Base-by-base conservation (phyloP, 2,797 vertebrate species). In the Danio choprae region DNA sequence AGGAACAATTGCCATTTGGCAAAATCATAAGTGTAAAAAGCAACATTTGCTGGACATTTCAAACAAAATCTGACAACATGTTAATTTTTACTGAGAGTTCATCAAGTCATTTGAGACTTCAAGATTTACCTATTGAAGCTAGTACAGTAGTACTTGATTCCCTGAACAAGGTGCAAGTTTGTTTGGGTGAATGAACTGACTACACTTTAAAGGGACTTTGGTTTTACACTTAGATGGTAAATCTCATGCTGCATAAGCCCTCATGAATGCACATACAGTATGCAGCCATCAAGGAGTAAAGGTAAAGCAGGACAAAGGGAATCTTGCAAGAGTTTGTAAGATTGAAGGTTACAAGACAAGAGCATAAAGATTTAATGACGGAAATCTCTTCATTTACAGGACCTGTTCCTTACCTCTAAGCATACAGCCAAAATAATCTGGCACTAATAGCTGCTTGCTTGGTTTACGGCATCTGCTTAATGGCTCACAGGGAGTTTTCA, bases 391-490 rank as follows among this genome's bases (percentile, higher is more conserved):
- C 0, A 18, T 59, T 59, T 29, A 58, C 56, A 29, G 48, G 38
- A 13, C 16, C 2, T 5, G 53, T 40, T 20, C 40, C n/a, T 77
- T 20, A 48, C 5, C 22, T 46, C 22, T 68, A 29, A 53, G 46
- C 36, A 22, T 46, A 46, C 6, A 58, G 41, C 29, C 8, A 72
- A 56, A n/a, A 65, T 16, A 50, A 36, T 41, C 7, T 55, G 77
- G 48, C 68, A 72, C 15, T 38, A 20, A 18, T 43, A 38, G 1
- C 11, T 79, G 46, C 36, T 72, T 71, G 11, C 41, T 55, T 64
- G 44, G 38, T 63, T 79, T 55, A 71, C 6, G 38, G 36, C 36
- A 71, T 64, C 58, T 51, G 38, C 46, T 63, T 71, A 71, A 62
- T 53, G 67, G 36, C 46, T 63, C 56, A 62, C 6, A 58, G n/a